Conservation (phyloP, 2,888 invertebrate species). For the Merodon equestris region DNA sequence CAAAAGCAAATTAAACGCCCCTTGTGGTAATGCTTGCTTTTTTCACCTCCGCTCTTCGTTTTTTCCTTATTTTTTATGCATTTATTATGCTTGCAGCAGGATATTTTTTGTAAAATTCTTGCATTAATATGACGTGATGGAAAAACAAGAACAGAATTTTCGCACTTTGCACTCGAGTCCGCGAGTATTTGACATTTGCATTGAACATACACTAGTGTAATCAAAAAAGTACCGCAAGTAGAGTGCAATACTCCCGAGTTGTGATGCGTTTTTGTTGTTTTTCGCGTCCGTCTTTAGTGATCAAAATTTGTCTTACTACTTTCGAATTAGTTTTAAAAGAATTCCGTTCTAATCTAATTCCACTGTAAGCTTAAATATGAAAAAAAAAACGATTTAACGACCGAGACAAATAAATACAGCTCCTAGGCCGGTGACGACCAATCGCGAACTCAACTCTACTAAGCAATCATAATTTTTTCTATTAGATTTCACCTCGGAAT, state of each 20-base stretch:
- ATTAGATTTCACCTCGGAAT: constrained; percentile 34
- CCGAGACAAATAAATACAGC: not conserved
- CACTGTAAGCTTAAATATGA: too few relatives aligned
- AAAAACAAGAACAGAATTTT: too few relatives aligned
- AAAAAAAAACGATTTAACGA: too few relatives aligned
- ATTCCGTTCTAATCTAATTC: too few relatives aligned
- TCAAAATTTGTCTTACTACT: too few relatives aligned
- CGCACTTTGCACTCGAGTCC: too few relatives aligned
- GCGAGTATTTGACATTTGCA: constrained; percentile 1
- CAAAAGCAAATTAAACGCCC: constrained; percentile 67
- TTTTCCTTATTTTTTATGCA: constrained; percentile 10
- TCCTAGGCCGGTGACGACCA: constrained; percentile 42
- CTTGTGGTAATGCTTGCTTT: constrained; percentile 58
- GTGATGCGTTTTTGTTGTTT: constrained; percentile 38
- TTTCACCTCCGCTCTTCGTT: constrained; percentile 52
- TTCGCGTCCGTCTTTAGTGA: too few relatives aligned
- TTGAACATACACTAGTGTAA: constrained; percentile 22
- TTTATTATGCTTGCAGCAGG: constrained; percentile 18
- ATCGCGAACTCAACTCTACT: constrained; percentile 50
- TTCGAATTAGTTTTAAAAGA: too few relatives aligned
- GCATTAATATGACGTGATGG: too few relatives aligned
- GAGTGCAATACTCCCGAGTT: constrained; percentile 54
- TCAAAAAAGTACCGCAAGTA: constrained; percentile 57
- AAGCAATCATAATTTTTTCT: not conserved
- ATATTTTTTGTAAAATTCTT: not conserved